These are phyloP conservation scores for Andrena hattorfiana DNA, from an alignment of 2,888 invertebrate genomes.

Conservation along the genomic window DNA sequence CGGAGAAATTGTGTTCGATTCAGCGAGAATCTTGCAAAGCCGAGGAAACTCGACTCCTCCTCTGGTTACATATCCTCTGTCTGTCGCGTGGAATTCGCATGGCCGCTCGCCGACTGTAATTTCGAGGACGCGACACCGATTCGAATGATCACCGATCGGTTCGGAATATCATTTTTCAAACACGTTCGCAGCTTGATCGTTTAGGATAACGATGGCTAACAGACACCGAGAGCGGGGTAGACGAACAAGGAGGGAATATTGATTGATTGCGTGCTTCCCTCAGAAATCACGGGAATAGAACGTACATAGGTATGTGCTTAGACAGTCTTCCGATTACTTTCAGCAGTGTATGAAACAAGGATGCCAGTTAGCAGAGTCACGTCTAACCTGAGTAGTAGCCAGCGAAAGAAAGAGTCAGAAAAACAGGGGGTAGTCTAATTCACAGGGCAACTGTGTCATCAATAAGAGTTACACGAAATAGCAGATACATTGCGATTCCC, in stretches of 20 bases:
- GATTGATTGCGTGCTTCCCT: too few species aligned
- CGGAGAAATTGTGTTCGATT: constrained; percentile 68
- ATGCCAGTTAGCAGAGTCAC: neutral
- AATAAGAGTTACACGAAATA: neutral
- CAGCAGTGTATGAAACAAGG: neutral
- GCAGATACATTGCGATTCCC: constrained; percentile 3
- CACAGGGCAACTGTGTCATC: neutral
- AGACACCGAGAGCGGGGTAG: too few species aligned
- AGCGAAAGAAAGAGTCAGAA: neutral
- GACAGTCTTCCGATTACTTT: neutral
- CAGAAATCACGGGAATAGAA: too few species aligned
- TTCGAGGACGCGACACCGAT: constrained; percentile 5
- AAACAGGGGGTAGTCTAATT: neutral
- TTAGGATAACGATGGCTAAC: too few species aligned
- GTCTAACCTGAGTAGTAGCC: neutral
- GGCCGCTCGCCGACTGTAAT: constrained; percentile 27
- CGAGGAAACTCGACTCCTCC: constrained; percentile 34
- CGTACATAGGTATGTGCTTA: too few species aligned
- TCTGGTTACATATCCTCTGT: constrained; percentile 34
- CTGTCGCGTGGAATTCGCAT: constrained; percentile 27
- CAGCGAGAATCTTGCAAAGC: constrained; percentile 55
- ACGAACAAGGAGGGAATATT: too few species aligned
- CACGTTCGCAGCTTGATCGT: neutral
- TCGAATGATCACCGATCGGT: neutral
- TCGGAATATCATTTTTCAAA: neutral